Percentiles rank a stretch among this genome's conserved stretches.
phyloP scores from a whole-genome alignment of 2,113 vertebrate genomes.

The Mesoclemmys tuberculata region DNA sequence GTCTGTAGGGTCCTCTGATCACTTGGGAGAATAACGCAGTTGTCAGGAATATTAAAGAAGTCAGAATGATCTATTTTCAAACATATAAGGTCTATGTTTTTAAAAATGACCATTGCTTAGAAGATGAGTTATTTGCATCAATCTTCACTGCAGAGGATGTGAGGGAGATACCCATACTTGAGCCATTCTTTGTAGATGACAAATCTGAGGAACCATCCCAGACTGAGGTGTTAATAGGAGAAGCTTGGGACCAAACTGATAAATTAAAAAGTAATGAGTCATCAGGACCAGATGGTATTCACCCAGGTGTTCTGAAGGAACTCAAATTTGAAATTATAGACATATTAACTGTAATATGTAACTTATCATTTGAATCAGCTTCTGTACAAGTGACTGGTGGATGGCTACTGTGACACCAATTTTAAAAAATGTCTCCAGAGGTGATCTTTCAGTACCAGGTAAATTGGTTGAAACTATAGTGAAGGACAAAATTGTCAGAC shows the following conservation, averaged over 20 bases:
- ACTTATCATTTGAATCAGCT: not conserved
- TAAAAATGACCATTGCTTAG: not conserved
- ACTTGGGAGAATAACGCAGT: not conserved
- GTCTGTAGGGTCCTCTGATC: not conserved
- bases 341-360: not conserved
- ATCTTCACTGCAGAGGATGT: not conserved
- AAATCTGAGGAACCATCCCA: not conserved
- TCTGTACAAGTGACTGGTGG: not conserved
- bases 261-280: not conserved
- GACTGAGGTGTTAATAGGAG: not conserved
- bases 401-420: not conserved
- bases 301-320: not conserved
- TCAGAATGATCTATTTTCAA: not conserved
- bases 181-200: not conserved
- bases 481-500: not conserved
- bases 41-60: not conserved
- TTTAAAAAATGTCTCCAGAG: not conserved
- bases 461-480: not conserved
- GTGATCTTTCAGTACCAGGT: not conserved
- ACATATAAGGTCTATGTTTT: not conserved
- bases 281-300: not conserved
- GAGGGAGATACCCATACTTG: not conserved
- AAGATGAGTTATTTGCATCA: not conserved
- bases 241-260: not conserved
- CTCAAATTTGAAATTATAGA: not conserved